Conservation (phyloP, 2,113 vertebrate genomes). For the Propithecus coquereli region DNA sequence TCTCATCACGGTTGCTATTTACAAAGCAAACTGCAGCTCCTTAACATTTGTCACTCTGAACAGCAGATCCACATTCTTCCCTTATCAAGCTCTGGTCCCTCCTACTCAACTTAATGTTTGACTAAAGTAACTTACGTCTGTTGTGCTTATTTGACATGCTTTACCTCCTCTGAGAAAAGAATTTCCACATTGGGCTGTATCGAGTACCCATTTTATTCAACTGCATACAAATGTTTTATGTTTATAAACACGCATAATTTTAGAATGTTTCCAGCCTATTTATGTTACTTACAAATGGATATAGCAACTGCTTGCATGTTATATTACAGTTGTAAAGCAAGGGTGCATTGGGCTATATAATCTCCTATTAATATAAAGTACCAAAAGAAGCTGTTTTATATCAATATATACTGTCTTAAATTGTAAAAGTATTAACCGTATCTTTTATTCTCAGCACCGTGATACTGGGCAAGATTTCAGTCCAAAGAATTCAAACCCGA, state of each 20-base stretch:
- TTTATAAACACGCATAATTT: not conserved
- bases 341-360: not conserved
- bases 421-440: not conserved
- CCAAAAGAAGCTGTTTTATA: not conserved
- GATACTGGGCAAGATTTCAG: not conserved
- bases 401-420: not conserved
- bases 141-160: constrained; percentile 11
- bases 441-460: not conserved
- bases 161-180: not conserved
- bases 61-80: constrained; percentile 63
- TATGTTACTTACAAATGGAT: not conserved
- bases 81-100: constrained; percentile 51
- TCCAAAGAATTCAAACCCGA: not conserved
- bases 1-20: constrained; percentile 5
- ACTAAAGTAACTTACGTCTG: constrained; percentile 1
- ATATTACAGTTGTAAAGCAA: not conserved
- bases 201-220: not conserved
- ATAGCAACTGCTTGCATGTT: not conserved
- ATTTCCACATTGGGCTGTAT: not conserved
- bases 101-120: constrained; percentile 49
- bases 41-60: constrained; percentile 20
- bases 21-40: not conserved
- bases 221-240: not conserved
- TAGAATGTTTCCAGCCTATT: not conserved
- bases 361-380: not conserved